These are phyloP conservation scores for Drosophila longiperda DNA, from an alignment of 2,888 invertebrate genomes.

Conservation along the genomic window DNA sequence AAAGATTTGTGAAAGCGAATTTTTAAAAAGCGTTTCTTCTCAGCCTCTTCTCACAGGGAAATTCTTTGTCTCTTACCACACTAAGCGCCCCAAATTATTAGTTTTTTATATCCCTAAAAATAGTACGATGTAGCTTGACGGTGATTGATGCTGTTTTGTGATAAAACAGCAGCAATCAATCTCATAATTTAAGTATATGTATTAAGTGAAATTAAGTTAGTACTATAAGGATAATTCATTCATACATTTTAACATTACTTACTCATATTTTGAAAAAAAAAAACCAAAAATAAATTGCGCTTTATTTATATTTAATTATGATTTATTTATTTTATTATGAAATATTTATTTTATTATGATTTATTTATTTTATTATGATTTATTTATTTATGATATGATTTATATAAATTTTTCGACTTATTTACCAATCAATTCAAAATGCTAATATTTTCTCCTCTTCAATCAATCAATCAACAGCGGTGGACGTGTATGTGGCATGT, in stretches of 20 bases:
- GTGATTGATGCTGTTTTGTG: neutral
- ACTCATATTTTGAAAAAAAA: constrained; percentile 45
- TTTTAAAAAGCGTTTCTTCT: constrained; percentile 4
- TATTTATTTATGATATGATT: constrained; percentile 13
- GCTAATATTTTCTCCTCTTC: constrained; percentile 58
- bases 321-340: constrained; percentile 28
- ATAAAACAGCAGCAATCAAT: constrained; percentile 5
- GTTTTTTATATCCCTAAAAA: constrained; percentile 24
- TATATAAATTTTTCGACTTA: neutral
- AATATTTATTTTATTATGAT: no score
- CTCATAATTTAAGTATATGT: constrained; percentile 2
- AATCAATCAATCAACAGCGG: constrained; percentile 72
- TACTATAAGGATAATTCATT: constrained; percentile 39
- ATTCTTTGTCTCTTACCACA: constrained; percentile 11
- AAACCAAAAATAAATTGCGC: constrained; percentile 55
- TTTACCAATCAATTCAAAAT: constrained; percentile 31
- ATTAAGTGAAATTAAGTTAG: constrained; percentile 57
- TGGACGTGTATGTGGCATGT: constrained; percentile 85
- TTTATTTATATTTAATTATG: constrained; percentile 44
- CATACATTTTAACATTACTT: constrained; percentile 56
- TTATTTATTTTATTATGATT: neutral
- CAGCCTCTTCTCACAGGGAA: constrained; percentile 9
- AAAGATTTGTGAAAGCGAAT: constrained; percentile 4
- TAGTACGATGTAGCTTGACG: neutral
- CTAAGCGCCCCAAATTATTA: constrained; percentile 16